Base-by-base conservation (phyloP, 2,113 vertebrate genomes). In the Aix galericulata region DNA sequence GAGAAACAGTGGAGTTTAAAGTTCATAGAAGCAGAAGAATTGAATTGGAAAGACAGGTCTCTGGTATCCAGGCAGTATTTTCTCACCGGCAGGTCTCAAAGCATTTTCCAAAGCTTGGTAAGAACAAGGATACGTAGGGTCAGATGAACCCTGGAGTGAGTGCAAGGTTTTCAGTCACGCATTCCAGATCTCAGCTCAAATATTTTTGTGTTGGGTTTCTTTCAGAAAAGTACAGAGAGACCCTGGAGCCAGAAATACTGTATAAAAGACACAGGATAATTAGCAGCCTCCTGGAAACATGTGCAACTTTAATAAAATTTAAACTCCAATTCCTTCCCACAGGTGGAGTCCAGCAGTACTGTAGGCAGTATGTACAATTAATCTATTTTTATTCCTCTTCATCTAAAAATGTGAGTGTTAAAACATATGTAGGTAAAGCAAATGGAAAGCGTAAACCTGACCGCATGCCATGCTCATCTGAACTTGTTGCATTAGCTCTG, bases 161-260 rank as follows among this genome's bases (percentile, higher is more conserved):
- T 60, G 74, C 64, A 40, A 92, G 59, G 56, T 95, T 96, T 96
- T 95, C 96, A 84, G 87, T 31, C 36, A 60, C 32, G 23, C 85
- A 38, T 92, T 97, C 96, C 96, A 97, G 92, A 86, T 96, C 95
- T 96, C 69, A 5, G 82, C 94, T 97, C 85, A 96, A 96, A 89
- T 97, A 95, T 93, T 96, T 95, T 95, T 97, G 90, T 89, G 93
- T 94, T 94, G 90, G 44, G 91, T 95, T 97, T 97, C 93, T 89
- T 97, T 97, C 93, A 86, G 79, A 93, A 96, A 97, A 96, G 95
- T 95, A 95, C 95, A 97, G 95, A 95, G 96, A 96, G 88, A 82
- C 93, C 93, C 97, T 92, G 88, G 86, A 97, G 97, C 97, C 94
- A 97, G 82, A 95, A 95, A 93, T 94, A 78, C 42, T 86, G 73